These are phyloP conservation scores for Dryas iulia DNA, from an alignment of 1,140 invertebrate genomes.

Conservation along the genomic window DNA sequence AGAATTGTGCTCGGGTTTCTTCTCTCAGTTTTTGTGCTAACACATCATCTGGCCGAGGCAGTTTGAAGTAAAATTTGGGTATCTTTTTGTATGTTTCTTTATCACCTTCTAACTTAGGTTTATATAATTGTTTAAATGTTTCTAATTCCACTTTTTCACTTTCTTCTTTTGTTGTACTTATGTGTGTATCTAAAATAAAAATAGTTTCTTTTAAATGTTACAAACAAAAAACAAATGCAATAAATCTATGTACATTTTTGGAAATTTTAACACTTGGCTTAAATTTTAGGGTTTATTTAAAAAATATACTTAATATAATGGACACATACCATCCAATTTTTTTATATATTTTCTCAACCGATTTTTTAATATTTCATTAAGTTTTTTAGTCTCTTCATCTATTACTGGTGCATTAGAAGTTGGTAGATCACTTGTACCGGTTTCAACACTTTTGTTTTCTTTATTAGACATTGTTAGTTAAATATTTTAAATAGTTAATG, in stretches of 20 bases:
- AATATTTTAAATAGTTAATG: background rate
- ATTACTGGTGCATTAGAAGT: slow-evolving; percentile 6
- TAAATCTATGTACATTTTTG: too few relatives aligned
- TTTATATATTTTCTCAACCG: slow-evolving; percentile 64
- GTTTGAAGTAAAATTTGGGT: slow-evolving; percentile 90
- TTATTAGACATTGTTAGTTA: slow-evolving; percentile 46
- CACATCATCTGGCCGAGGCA: slow-evolving; percentile 88
- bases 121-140: slow-evolving; percentile 68
- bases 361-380: slow-evolving; percentile 60
- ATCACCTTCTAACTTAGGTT: slow-evolving; percentile 60
- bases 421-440: slow-evolving; percentile 32
- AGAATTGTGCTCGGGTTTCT: slow-evolving; percentile 91
- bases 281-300: too few relatives aligned
- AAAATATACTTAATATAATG: too few relatives aligned
- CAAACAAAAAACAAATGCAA: too few relatives aligned
- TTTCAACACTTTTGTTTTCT: slow-evolving; percentile 48
- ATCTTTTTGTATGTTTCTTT: slow-evolving; percentile 78
- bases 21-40: slow-evolving; percentile 90
- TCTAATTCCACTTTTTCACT: slow-evolving; percentile 64
- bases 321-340: slow-evolving; percentile 57
- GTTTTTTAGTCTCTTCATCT: slow-evolving; percentile 45
- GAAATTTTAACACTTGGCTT: too few relatives aligned
- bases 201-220: background rate
- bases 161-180: slow-evolving; percentile 63
- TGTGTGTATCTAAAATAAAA: slow-evolving; percentile 22